Percentiles rank a stretch among this genome's conserved stretches.
These are phyloP conservation scores for Carposina sasakii DNA, from an alignment of 1,140 invertebrate genomes.

Conservation along the genomic window DNA sequence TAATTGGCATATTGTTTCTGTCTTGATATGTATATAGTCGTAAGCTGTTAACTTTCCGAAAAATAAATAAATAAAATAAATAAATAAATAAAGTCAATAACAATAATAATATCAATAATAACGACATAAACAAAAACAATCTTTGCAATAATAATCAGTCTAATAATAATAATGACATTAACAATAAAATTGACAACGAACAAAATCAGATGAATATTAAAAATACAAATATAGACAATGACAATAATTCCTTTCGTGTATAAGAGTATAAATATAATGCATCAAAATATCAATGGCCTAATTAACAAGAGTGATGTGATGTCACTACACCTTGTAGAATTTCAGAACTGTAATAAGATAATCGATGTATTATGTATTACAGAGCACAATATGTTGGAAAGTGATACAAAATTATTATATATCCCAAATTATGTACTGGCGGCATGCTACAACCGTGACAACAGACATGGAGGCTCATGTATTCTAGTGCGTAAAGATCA, in stretches of 20 bases:
- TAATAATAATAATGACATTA: too few relatives aligned
- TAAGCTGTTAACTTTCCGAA: too few relatives aligned
- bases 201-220: too few relatives aligned
- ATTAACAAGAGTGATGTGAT: constrained; percentile 1
- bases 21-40: too few relatives aligned
- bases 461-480: constrained; percentile 6
- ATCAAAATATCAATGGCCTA: constrained; percentile 4
- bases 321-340: not conserved
- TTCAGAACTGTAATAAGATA: not conserved
- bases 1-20: too few relatives aligned
- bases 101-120: too few relatives aligned
- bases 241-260: not conserved
- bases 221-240: too few relatives aligned
- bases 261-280: not conserved
- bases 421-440: constrained; percentile 1
- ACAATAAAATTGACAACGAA: too few relatives aligned
- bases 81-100: too few relatives aligned
- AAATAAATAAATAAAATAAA: too few relatives aligned
- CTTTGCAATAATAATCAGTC: too few relatives aligned
- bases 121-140: too few relatives aligned
- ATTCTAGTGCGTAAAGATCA: not conserved
- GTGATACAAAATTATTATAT: not conserved
- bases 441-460: not conserved
- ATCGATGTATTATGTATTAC: constrained; percentile 1
- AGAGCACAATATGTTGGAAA: constrained; percentile 2